A percentile compares a stretch with the other conserved stretches of the same genome.
Evolutionary conservation across 2,113 vertebrate species (phyloP).

Genomic region (Mustelus asterias): DNA sequence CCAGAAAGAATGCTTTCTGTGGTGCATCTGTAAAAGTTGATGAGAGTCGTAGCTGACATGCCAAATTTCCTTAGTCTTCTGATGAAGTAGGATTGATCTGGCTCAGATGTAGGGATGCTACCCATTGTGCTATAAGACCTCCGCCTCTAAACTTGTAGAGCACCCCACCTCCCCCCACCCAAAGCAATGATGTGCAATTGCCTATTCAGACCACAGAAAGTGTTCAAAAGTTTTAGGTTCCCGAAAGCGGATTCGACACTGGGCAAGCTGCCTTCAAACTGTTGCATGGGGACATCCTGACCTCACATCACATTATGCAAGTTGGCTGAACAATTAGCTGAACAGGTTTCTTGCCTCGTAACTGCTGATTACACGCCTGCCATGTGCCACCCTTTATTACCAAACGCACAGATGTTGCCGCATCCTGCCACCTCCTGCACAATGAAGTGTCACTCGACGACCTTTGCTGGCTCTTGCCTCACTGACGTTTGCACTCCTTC

Average conservation of each 20-base stretch:
- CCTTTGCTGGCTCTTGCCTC: neutral
- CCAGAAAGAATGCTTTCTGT: too few relatives aligned
- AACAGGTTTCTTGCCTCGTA: neutral
- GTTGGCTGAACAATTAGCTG: conserved; percentile 10
- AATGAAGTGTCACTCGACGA: neutral
- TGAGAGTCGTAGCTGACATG: too few relatives aligned
- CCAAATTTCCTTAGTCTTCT: too few relatives aligned
- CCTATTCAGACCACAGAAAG: neutral
- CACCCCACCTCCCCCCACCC: too few relatives aligned
- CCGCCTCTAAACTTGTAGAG: too few relatives aligned
- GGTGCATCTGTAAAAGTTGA: too few relatives aligned
- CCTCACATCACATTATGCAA: neutral
- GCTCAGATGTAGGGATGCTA: too few relatives aligned
- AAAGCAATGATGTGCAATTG: neutral
- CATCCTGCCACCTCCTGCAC: neutral
- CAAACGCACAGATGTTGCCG: neutral
- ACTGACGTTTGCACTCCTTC: neutral
- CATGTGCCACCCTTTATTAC: neutral
- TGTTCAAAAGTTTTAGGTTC: neutral
- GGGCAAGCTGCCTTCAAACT: neutral
- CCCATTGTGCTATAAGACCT: too few relatives aligned
- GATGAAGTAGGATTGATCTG: too few relatives aligned
- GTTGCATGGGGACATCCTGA: neutral
- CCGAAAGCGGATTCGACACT: neutral
- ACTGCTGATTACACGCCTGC: neutral